Percentiles rank a stretch among this genome's conserved stretches.
phyloP scores from a whole-genome alignment of 2,113 vertebrate species.

The Delphinapterus leucas region DNA sequence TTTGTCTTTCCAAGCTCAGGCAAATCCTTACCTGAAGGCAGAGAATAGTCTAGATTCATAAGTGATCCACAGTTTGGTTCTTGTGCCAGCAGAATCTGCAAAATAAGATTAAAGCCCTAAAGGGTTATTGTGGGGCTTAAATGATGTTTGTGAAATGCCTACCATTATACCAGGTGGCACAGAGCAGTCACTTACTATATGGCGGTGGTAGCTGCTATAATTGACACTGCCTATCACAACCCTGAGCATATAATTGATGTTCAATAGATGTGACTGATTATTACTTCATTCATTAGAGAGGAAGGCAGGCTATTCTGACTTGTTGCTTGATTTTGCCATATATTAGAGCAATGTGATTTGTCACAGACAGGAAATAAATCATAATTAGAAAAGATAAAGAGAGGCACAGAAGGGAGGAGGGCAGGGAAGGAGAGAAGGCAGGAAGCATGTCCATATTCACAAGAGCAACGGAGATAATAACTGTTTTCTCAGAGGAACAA shows the following conservation, averaged over 20 bases:
- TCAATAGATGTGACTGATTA: not conserved
- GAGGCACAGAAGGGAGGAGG: not conserved
- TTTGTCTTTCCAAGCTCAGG: not conserved
- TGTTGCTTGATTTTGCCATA: slow-evolving; percentile 16
- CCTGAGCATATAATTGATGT: not conserved
- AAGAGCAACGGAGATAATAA: not conserved
- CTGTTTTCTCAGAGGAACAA: not conserved
- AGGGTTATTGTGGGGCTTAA: not conserved
- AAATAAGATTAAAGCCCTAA: not conserved
- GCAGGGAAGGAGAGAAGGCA: not conserved
- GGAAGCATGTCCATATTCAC: not conserved
- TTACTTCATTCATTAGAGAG: not conserved
- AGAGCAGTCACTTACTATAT: not conserved
- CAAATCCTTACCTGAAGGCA: not conserved
- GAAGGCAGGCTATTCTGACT: not conserved
- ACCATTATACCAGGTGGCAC: not conserved
- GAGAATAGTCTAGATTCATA: not conserved
- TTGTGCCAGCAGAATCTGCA: not conserved
- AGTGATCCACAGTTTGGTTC: not conserved
- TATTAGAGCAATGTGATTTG: not conserved
- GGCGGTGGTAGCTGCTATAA: not conserved
- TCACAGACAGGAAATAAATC: not conserved
- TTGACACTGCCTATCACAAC: not conserved
- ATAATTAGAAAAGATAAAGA: slow-evolving; percentile 15
- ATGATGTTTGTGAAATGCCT: not conserved